Evolutionary conservation across 2,113 vertebrate genomes (phyloP).

Genomic region (Chrysochloris asiatica): DNA sequence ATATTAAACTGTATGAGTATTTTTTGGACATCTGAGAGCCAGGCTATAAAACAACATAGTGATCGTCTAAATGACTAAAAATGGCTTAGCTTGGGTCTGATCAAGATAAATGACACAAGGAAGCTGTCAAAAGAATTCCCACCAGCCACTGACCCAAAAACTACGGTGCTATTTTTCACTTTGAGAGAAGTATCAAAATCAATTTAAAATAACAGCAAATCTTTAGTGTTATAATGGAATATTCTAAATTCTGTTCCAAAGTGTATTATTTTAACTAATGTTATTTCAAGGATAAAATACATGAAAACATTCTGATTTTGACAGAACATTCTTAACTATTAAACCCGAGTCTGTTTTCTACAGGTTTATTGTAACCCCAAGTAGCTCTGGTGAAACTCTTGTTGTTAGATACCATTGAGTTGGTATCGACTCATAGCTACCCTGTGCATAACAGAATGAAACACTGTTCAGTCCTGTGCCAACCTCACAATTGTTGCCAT

Average conservation of each 20-base stretch:
- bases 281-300: constrained; percentile 24
- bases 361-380: neutral
- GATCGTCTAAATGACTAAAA: constrained; percentile 74
- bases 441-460: too few relatives aligned
- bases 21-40: constrained; percentile 8
- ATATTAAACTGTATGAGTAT: constrained; percentile 20
- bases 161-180: constrained; percentile 67
- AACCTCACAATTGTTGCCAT: too few relatives aligned
- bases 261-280: neutral
- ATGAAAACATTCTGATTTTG: constrained; percentile 28
- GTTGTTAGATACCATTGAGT: neutral
- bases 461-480: too few relatives aligned
- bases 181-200: constrained; percentile 71
- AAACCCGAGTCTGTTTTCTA: constrained; percentile 1
- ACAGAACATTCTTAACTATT: neutral
- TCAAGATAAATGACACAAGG: constrained; percentile 82
- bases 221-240: constrained; percentile 52
- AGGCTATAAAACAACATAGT: constrained; percentile 42
- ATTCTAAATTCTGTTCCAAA: constrained; percentile 35
- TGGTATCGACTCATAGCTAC: too few relatives aligned
- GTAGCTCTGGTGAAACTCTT: neutral
- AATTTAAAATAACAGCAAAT: constrained; percentile 63
- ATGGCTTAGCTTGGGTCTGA: constrained; percentile 80
- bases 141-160: constrained; percentile 77
- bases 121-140: constrained; percentile 84